phyloP scores from a whole-genome alignment of 2,113 vertebrate species.

The Strix aluco region DNA sequence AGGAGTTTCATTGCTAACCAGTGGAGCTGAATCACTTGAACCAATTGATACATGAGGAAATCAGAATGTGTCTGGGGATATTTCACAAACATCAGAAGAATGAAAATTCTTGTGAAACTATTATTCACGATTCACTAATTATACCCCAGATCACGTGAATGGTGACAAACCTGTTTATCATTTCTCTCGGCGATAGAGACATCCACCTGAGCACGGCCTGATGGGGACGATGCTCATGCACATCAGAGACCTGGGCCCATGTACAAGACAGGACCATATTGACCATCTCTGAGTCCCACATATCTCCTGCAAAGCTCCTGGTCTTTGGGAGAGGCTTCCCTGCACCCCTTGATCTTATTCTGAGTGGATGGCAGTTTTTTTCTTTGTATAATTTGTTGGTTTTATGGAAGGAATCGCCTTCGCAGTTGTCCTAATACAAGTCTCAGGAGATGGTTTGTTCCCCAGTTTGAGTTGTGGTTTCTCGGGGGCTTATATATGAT shows the following conservation, averaged over 20 bases:
- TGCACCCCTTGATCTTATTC: rapidly evolving
- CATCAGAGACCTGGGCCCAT: rapidly evolving
- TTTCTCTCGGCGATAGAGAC: neutral
- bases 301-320: neutral
- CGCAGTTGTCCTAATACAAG: neutral
- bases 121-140: neutral
- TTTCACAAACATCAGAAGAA: neutral
- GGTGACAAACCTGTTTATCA: neutral
- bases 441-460: neutral
- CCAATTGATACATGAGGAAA: neutral
- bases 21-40: neutral
- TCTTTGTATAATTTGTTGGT: rapidly evolving
- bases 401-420: neutral
- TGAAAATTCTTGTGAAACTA: slow-evolving; percentile 2
- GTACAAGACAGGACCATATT: rapidly evolving
- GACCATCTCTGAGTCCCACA: neutral
- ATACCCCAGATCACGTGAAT: neutral
- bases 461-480: neutral
- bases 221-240: neutral
- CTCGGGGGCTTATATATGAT: neutral
- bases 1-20: neutral
- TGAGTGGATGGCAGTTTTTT: rapidly evolving
- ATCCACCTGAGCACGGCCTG: neutral
- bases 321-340: too few relatives aligned
- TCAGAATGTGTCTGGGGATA: neutral